These are phyloP conservation scores for Hylyphantes graminicola DNA, from an alignment of 1,140 invertebrate species.

Conservation along the genomic window DNA sequence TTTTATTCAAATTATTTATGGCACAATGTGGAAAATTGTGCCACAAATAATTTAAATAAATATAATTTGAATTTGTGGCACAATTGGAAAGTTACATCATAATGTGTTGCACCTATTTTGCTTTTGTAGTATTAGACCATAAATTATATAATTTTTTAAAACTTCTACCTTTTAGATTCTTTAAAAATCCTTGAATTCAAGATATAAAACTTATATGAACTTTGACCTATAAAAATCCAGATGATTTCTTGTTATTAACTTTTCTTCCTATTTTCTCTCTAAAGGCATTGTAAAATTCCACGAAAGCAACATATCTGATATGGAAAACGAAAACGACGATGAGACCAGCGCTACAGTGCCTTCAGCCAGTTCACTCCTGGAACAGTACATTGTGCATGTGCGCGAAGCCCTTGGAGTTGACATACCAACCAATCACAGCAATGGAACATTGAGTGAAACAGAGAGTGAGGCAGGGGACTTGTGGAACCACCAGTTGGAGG, in stretches of 20 bases:
- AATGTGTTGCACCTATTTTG: too few species aligned
- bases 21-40: too few species aligned
- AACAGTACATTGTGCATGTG: slow-evolving; percentile 77
- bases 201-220: not conserved
- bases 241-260: not conserved
- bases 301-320: slow-evolving; percentile 62
- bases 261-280: not conserved
- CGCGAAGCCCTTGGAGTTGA: slow-evolving; percentile 79
- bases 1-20: too few species aligned
- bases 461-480: slow-evolving; percentile 70
- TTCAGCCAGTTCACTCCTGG: slow-evolving; percentile 72
- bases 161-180: too few species aligned
- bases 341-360: slow-evolving; percentile 65
- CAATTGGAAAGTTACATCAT: too few species aligned
- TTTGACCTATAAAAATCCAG: not conserved
- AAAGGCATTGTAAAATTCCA: slow-evolving; percentile 67
- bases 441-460: slow-evolving; percentile 64
- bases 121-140: too few species aligned
- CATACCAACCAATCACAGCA: slow-evolving; percentile 65
- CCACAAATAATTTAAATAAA: too few species aligned
- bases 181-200: too few species aligned
- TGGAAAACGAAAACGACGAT: slow-evolving; percentile 44
- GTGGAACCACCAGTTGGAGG: slow-evolving; percentile 73
- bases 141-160: too few species aligned
- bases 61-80: too few species aligned